A percentile compares a stretch with the other conserved stretches of the same genome.
These are phyloP conservation scores for Acleris cristana DNA, from an alignment of 2,888 invertebrate genomes.

Conservation along the genomic window DNA sequence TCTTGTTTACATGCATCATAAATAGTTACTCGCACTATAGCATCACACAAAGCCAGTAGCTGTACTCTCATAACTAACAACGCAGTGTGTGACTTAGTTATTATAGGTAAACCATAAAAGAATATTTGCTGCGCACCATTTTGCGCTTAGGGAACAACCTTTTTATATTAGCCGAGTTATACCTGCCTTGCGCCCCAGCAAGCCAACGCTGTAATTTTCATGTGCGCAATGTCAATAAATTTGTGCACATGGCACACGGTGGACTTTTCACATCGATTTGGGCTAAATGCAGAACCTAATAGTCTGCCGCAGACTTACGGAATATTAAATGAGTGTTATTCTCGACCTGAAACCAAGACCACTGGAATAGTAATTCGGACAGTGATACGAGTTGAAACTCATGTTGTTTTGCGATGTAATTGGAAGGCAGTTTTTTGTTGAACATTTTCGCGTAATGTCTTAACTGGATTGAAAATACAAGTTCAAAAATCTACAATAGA, in stretches of 20 bases:
- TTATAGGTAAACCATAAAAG: too few relatives aligned
- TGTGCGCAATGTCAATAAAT: slow-evolving; percentile 47
- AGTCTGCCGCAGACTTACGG: neutral
- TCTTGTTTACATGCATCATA: too few relatives aligned
- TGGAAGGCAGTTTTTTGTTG: too few relatives aligned
- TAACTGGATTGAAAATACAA: too few relatives aligned
- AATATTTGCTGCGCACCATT: too few relatives aligned
- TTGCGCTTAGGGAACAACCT: too few relatives aligned
- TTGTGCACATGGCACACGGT: slow-evolving; percentile 41
- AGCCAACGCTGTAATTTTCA: slow-evolving; percentile 41
- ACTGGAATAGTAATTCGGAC: neutral
- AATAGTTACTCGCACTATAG: too few relatives aligned
- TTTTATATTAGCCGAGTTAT: slow-evolving; percentile 7
- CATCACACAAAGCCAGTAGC: too few relatives aligned
- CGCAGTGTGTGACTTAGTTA: too few relatives aligned
- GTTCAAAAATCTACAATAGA: too few relatives aligned
- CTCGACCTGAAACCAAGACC: neutral
- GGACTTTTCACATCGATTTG: slow-evolving; percentile 38
- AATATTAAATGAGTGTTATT: slow-evolving; percentile 10
- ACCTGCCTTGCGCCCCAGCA: slow-evolving; percentile 22
- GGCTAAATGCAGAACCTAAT: slow-evolving; percentile 20
- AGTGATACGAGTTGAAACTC: neutral
- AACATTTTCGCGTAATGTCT: too few relatives aligned
- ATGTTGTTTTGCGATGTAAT: neutral
- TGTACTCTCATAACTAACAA: too few relatives aligned